Evolutionary conservation across 2,113 vertebrate genomes (phyloP), one percentile per base, ranked within the genome.

Genomic region (Stercorarius parasiticus): DNA sequence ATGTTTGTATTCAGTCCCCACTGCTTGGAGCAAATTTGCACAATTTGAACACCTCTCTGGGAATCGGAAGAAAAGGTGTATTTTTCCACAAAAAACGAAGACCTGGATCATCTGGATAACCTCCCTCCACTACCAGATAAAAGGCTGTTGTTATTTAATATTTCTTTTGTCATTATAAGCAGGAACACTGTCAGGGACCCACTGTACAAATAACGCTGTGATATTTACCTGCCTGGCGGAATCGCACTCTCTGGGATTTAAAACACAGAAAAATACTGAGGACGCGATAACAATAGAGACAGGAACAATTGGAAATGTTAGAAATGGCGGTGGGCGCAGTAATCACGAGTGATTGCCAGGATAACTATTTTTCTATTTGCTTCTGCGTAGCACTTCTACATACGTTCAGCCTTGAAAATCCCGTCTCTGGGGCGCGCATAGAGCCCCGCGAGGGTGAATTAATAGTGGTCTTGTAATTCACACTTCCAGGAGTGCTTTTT

Each of bases 341-440:
- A 80, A 90, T 74, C 76, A 34, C 6, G 30, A 78, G 10, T 69
- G 64, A 89, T 93, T 82, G 40, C 76, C 69, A 64, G 45, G 42
- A 79, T 69, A 87, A 53, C 78, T 52, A 20, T 71, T 86, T 85
- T 92, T 85, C 74, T 81, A 10, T 74, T 91, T 95, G 58, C 43
- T 83, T 76, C 29, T 59, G 58, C 80, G 91, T 88, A 87, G 83
- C 50, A 42, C 77, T 94, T 80, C 73, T 73, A 88, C 92, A 82
- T 56, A 93, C 58, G 38, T 40, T 87, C 94, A 93, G 77, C 84
- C 81, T 95, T 95, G 91, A 93, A 95, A 93, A 84, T 80, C 55
- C 32, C n/a, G 42, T 77, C 78, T 58, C 12, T 6, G 53, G 49
- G 77, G 45, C 11, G 26, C 6, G 27, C 38, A 38, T 40, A 50